These are phyloP conservation scores for Equus quagga DNA, from an alignment of 2,113 vertebrate species.

Conservation along the genomic window DNA sequence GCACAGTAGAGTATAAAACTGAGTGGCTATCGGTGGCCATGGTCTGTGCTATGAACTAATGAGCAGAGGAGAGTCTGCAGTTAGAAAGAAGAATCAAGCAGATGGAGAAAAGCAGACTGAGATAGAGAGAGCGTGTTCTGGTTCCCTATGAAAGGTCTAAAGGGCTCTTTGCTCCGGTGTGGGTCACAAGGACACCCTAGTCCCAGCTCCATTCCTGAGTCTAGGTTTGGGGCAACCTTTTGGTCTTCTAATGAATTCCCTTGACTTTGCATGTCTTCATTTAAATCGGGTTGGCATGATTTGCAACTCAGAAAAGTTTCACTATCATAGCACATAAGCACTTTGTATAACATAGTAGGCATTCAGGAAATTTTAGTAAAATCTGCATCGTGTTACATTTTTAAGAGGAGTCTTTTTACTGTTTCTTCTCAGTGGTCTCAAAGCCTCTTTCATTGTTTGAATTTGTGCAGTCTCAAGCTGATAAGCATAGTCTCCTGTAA, in stretches of 20 bases:
- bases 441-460: neutral
- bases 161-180: neutral
- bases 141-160: neutral
- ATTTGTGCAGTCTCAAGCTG: neutral
- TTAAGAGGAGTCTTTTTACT: neutral
- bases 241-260: neutral
- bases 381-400: neutral
- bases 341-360: neutral
- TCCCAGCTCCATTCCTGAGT: neutral
- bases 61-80: neutral
- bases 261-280: neutral
- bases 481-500: neutral
- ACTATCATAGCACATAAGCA: neutral
- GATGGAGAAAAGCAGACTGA: neutral
- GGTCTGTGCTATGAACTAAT: neutral
- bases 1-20: neutral
- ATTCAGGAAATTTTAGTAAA: slow-evolving; percentile 1
- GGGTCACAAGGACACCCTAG: neutral
- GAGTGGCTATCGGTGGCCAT: neutral
- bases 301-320: neutral
- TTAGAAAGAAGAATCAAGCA: neutral
- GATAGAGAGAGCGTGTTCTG: neutral
- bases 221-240: neutral
- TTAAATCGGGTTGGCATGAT: neutral
- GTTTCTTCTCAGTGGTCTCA: neutral